Conservation (phyloP, 2,113 vertebrate genomes). For the Brevimyrus niger region DNA sequence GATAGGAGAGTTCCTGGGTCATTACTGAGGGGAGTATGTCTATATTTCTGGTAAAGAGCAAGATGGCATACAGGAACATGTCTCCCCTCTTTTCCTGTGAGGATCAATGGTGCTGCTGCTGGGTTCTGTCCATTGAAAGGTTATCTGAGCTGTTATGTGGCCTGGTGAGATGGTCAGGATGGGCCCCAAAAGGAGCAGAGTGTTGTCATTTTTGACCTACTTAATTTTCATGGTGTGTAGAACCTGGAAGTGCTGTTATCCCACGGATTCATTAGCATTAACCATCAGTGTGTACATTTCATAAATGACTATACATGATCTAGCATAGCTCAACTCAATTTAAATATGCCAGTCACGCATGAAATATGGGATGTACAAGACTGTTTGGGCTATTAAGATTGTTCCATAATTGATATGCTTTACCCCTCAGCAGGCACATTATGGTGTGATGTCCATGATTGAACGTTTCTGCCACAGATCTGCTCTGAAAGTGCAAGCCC, state of each 20-base stretch:
- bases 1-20: not conserved
- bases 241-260: not conserved
- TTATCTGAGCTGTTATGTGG: not conserved
- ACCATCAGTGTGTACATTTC: conserved; percentile 19
- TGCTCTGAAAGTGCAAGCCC: conserved; percentile 37
- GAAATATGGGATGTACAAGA: conserved; percentile 31
- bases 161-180: not conserved
- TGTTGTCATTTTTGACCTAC: not conserved
- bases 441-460: conserved; percentile 34
- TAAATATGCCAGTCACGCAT: conserved; percentile 24
- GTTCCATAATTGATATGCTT: conserved; percentile 37
- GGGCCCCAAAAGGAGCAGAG: not conserved
- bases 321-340: conserved; percentile 16
- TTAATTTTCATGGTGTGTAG: not conserved
- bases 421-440: conserved; percentile 31
- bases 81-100: not conserved
- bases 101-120: not conserved
- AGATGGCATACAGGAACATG: not conserved
- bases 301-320: conserved; percentile 21
- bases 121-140: not conserved
- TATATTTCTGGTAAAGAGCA: not conserved
- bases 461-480: conserved; percentile 42
- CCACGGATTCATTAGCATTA: not conserved
- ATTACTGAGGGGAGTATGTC: not conserved
- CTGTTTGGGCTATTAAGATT: conserved; percentile 36